These are phyloP conservation scores for Sarcophaga rosellei DNA, from an alignment of 2,888 invertebrate species.

Conservation along the genomic window DNA sequence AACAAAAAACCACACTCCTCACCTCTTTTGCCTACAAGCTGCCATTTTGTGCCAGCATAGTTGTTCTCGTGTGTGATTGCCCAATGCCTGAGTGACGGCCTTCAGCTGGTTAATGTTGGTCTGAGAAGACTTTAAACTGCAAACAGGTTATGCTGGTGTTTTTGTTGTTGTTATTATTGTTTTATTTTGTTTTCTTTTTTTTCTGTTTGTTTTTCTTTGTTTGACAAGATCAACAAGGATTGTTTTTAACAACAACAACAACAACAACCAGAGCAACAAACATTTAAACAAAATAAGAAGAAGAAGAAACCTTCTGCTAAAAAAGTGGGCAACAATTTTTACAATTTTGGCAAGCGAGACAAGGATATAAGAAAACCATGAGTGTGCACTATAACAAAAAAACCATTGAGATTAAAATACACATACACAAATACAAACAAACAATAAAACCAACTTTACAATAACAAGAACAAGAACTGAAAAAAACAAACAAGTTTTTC, in stretches of 20 bases:
- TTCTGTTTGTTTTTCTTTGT: slow-evolving; percentile 35
- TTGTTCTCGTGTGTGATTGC: too few species aligned
- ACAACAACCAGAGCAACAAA: neutral
- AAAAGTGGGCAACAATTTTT: slow-evolving; percentile 52
- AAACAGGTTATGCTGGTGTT: slow-evolving; percentile 43
- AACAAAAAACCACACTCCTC: too few species aligned
- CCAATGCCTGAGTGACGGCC: too few species aligned
- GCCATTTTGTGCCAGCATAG: too few species aligned
- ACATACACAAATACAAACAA: slow-evolving; percentile 61
- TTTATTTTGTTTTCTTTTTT: slow-evolving; percentile 8
- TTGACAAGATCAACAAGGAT: slow-evolving; percentile 65
- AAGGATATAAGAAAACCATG: slow-evolving; percentile 64
- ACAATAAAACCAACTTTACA: neutral
- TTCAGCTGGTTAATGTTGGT: slow-evolving; percentile 32
- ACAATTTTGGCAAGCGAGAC: slow-evolving; percentile 44
- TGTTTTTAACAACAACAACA: neutral
- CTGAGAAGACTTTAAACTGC: slow-evolving; percentile 45
- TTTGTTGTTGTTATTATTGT: neutral
- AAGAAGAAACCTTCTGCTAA: slow-evolving; percentile 27
- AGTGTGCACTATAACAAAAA: slow-evolving; percentile 59
- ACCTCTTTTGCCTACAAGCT: too few species aligned
- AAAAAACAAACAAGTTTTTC: slow-evolving; percentile 65
- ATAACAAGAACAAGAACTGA: slow-evolving; percentile 43
- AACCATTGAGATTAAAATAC: slow-evolving; percentile 41
- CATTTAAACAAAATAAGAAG: neutral